Conservation (phyloP, 64 coral and sea anemone genomes). For the Orbicella faveolata region DNA sequence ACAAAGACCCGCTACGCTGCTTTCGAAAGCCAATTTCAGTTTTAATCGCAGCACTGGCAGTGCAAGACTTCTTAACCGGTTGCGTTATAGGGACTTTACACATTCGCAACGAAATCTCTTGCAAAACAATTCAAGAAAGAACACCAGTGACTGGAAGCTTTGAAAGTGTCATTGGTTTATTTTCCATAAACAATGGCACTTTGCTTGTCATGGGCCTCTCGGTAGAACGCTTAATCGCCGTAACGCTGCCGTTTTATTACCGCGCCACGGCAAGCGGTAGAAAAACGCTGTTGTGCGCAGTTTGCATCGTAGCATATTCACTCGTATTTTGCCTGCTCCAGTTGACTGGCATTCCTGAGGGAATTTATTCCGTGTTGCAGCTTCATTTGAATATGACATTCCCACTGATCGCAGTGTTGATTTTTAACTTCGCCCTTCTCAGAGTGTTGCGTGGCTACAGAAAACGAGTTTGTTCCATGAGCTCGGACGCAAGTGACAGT, state of each 20-base stretch:
- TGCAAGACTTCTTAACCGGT: conserved; percentile 36
- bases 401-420: conserved; percentile 6
- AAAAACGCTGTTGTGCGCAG: conserved; percentile 6
- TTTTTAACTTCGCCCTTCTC: background rate
- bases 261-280: conserved; percentile 3
- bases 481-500: background rate
- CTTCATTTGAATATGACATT: conserved; percentile 48
- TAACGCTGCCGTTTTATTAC: conserved; percentile 29
- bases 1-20: conserved; percentile 30
- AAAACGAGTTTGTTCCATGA: background rate
- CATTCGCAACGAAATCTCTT: conserved; percentile 5
- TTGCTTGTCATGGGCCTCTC: conserved; percentile 12
- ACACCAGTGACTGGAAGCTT: background rate
- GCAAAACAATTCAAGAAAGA: background rate
- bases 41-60: conserved; percentile 31
- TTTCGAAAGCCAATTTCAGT: conserved; percentile 50
- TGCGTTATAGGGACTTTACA: background rate
- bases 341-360: background rate
- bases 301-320: conserved; percentile 18
- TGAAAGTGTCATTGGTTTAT: conserved; percentile 8
- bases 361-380: conserved; percentile 39
- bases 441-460: background rate
- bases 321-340: conserved; percentile 27
- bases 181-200: conserved; percentile 6
- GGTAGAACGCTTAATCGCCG: conserved; percentile 11